Base-by-base conservation (phyloP, 1,140 invertebrate species). In the Atta cephalotes region DNA sequence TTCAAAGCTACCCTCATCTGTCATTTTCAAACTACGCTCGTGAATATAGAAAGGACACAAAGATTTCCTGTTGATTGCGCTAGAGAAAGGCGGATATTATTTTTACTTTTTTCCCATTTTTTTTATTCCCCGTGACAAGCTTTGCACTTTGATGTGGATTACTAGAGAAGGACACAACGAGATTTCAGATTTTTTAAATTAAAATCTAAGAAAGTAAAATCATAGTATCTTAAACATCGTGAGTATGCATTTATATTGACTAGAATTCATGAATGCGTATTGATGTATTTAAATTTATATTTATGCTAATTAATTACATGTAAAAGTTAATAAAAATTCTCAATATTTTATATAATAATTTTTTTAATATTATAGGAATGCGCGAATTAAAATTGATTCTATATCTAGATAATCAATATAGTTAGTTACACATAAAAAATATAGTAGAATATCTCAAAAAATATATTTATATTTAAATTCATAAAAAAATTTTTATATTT, bases 1-100 rank as follows among this genome's bases (percentile, higher is more conserved):
- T 85, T 92, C 88, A 91, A 91, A 91, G 90, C 86, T 35, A 60
- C 35, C 31, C n/a, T 49, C 51, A 66, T 39, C 56, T 74, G 70
- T 62, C 39, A 70, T 66, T 78, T 80, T 87, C 79, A 58, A 87
- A 87, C 84, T 89, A 65, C 81, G 49, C 53, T 35, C 35, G 21
- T 18, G 82, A 78, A 70, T 77, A 66, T 53, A 72, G 18, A 79
- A 28, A 72, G 35, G 65, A 28, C 25, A 16, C 62, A 28, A 25
- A 65, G 70, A 28, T 62, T 80, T 35, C 18, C 45, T 18, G 74
- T 76, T 86, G 88, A 88, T 88, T 65, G 58, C 80, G 12, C 51
- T 12, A 10, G 16, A 14, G 39, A 45, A 2, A 45, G 39, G 39
- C 51, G 70, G 39, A 62, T 63, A 60, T 89, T 87, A 74, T 87